These are phyloP conservation scores for Chelon labrosus DNA, from an alignment of 2,797 vertebrate genomes.

Conservation along the genomic window DNA sequence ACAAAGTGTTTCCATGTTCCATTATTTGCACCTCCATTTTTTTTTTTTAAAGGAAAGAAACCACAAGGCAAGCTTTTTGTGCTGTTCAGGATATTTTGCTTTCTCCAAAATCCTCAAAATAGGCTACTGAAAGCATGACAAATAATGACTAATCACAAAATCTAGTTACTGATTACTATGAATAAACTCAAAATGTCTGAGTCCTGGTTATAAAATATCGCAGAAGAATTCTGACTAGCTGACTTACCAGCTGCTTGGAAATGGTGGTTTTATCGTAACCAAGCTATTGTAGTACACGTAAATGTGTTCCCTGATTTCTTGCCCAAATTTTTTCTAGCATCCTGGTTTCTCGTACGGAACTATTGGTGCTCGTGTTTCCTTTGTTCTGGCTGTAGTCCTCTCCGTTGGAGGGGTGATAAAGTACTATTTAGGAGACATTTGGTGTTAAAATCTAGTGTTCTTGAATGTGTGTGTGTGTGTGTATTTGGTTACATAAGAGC, in stretches of 20 bases:
- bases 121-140: no score
- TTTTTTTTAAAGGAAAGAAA: no score
- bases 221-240: background rate
- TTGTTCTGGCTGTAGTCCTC: background rate
- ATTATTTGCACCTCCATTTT: no score
- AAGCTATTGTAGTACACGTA: background rate
- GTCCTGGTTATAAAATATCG: background rate
- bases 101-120: no score
- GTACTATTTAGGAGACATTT: slow-evolving; percentile 12
- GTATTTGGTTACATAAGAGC: slow-evolving; percentile 54
- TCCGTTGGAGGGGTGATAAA: slow-evolving; percentile 9
- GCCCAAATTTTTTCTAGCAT: background rate
- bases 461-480: slow-evolving; percentile 7
- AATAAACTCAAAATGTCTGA: background rate
- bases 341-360: background rate
- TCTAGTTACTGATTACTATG: background rate
- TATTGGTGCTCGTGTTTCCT: background rate
- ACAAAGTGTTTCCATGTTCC: no score
- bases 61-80: no score
- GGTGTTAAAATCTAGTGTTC: slow-evolving; percentile 15
- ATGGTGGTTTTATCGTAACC: background rate
- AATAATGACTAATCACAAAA: background rate
- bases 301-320: background rate
- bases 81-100: no score
- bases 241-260: background rate